Percentiles rank a stretch among this genome's conserved stretches.
Evolutionary conservation across 2,797 vertebrate species (phyloP).

Genomic region (Coilia nasus): DNA sequence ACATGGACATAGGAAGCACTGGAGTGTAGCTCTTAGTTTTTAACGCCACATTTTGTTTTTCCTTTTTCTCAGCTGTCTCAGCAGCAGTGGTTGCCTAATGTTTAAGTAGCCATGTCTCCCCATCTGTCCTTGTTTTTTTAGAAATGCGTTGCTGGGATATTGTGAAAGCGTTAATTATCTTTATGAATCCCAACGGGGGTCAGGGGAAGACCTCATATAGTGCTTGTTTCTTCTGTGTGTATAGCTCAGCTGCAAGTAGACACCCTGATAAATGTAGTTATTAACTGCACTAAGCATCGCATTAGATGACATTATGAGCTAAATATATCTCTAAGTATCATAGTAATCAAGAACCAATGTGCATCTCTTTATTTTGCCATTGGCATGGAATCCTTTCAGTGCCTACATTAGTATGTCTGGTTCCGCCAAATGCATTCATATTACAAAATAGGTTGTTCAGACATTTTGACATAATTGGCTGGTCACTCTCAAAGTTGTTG

Average conservation of each 20-base stretch:
- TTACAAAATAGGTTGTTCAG: too few species aligned
- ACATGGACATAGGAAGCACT: background rate
- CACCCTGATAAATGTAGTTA: background rate
- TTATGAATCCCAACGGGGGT: background rate
- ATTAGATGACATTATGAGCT: slow-evolving; percentile 3
- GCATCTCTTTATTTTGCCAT: background rate
- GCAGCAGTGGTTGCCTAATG: slow-evolving; percentile 9
- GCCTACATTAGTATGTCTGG: background rate
- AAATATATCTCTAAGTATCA: slow-evolving; percentile 15
- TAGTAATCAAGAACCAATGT: background rate
- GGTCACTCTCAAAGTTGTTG: too few species aligned
- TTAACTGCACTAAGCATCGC: background rate
- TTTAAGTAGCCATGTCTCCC: background rate
- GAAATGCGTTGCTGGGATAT: background rate
- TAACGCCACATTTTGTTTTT: background rate
- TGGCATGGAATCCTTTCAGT: background rate
- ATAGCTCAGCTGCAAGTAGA: background rate
- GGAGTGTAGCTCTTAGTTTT: background rate
- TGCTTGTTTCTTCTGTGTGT: background rate
- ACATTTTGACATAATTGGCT: too few species aligned
- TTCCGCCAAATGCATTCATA: too few species aligned
- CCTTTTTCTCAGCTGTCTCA: background rate
- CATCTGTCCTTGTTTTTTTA: background rate
- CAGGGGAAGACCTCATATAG: background rate
- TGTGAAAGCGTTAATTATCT: slow-evolving; percentile 20